These are phyloP conservation scores for Glandiceps talaboti DNA, from an alignment of 53 echinoderm and acorn worm genomes.

Conservation along the genomic window DNA sequence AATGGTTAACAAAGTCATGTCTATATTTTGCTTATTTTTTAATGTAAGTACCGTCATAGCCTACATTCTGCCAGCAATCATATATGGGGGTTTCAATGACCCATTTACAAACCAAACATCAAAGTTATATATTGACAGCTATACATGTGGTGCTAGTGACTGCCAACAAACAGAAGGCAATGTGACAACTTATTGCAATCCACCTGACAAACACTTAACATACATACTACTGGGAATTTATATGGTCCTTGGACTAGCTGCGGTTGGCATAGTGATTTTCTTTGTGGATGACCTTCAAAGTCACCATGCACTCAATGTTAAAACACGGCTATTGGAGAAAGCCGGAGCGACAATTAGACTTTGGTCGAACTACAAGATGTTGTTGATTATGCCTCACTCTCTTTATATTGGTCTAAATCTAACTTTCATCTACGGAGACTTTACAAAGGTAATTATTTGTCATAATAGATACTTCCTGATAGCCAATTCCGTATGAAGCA, in stretches of 20 bases:
- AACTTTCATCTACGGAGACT: background rate
- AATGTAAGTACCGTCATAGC: background rate
- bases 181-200: slow-evolving; percentile 39
- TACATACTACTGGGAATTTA: slow-evolving; percentile 63
- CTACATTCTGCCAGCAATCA: background rate
- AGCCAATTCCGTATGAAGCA: too few species aligned
- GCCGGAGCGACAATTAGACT: background rate
- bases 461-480: too few species aligned
- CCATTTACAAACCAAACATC: background rate
- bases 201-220: slow-evolving; percentile 42
- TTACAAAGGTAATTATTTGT: background rate
- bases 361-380: background rate
- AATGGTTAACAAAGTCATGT: background rate
- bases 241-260: slow-evolving; percentile 47
- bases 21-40: background rate
- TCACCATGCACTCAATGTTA: too few species aligned
- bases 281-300: slow-evolving; percentile 33
- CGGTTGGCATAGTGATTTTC: slow-evolving; percentile 35
- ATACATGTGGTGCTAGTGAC: slow-evolving; percentile 46
- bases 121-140: background rate
- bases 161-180: slow-evolving; percentile 23
- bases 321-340: background rate
- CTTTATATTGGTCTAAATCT: background rate
- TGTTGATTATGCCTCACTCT: background rate
- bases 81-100: background rate